Conservation (phyloP, 2,888 invertebrate genomes). For the Bugula neritina region DNA sequence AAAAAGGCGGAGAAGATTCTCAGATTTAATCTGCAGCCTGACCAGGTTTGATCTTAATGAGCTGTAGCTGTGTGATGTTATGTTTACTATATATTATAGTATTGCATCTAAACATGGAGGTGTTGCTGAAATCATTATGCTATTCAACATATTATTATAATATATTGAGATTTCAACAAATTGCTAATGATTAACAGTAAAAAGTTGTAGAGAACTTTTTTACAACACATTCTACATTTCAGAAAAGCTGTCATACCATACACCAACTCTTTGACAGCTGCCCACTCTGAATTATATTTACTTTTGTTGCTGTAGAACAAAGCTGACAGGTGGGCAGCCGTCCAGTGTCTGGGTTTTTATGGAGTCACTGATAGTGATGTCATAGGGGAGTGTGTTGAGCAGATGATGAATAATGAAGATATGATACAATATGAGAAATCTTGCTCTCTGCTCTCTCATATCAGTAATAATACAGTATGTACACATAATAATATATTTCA, state of each 20-base stretch:
- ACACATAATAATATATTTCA: neutral
- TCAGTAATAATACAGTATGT: constrained; percentile 47
- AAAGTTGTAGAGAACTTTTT: too few relatives aligned
- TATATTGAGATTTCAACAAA: too few relatives aligned
- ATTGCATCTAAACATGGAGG: too few relatives aligned
- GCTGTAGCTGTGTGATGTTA: neutral
- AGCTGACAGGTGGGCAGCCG: constrained; percentile 52
- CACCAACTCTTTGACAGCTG: too few relatives aligned
- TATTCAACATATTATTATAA: too few relatives aligned
- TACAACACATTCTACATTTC: too few relatives aligned
- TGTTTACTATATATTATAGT: too few relatives aligned
- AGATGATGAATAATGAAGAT: constrained; percentile 47
- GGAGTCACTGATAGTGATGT: constrained; percentile 50
- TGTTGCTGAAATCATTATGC: too few relatives aligned
- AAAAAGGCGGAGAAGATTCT: constrained; percentile 34
- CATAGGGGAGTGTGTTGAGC: constrained; percentile 47
- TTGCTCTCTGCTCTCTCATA: constrained; percentile 42
- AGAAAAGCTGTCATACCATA: too few relatives aligned
- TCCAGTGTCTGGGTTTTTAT: constrained; percentile 49
- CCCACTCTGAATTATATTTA: too few relatives aligned
- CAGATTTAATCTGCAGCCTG: neutral
- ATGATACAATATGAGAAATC: constrained; percentile 46
- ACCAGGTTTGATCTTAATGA: constrained; percentile 13
- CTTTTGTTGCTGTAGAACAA: constrained; percentile 33
- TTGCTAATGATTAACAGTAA: too few relatives aligned